phyloP scores from a whole-genome alignment of 2,888 invertebrate species.

The Drosophila vallismaia region DNA sequence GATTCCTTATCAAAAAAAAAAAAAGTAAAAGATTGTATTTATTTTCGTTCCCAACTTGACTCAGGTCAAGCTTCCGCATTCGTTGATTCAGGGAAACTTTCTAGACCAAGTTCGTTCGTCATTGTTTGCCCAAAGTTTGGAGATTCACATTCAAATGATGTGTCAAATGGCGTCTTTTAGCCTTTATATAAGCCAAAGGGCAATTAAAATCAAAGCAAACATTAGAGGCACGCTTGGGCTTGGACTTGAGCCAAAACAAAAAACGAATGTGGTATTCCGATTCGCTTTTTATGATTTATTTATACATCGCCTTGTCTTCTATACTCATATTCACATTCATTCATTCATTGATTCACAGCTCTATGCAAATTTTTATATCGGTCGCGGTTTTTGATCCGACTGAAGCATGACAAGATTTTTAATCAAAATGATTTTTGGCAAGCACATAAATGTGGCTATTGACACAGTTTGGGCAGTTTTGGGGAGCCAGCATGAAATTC shows the following conservation, averaged over 20 bases:
- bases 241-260: slow-evolving; percentile 56
- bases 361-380: slow-evolving; percentile 63
- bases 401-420: slow-evolving; percentile 74
- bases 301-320: slow-evolving; percentile 29
- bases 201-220: slow-evolving; percentile 70
- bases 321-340: slow-evolving; percentile 26
- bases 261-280: slow-evolving; percentile 41
- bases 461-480: slow-evolving; percentile 60
- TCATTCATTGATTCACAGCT: slow-evolving; percentile 60
- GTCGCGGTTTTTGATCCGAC: slow-evolving; percentile 49
- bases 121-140: slow-evolving; percentile 28
- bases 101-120: slow-evolving; percentile 37
- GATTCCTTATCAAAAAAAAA: slow-evolving; percentile 47
- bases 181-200: slow-evolving; percentile 53
- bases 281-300: slow-evolving; percentile 46
- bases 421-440: slow-evolving; percentile 55
- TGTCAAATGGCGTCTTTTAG: slow-evolving; percentile 50
- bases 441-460: slow-evolving; percentile 70
- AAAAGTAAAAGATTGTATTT: slow-evolving; percentile 1
- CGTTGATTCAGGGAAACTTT: slow-evolving; percentile 45
- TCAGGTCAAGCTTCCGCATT: slow-evolving; percentile 27
- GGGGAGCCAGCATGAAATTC: slow-evolving; percentile 52
- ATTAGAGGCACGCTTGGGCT: slow-evolving; percentile 42
- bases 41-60: slow-evolving; percentile 23
- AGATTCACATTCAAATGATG: slow-evolving; percentile 42